phyloP scores from a whole-genome alignment of 1,140 invertebrate species.

The Drosophila kanapiae region DNA sequence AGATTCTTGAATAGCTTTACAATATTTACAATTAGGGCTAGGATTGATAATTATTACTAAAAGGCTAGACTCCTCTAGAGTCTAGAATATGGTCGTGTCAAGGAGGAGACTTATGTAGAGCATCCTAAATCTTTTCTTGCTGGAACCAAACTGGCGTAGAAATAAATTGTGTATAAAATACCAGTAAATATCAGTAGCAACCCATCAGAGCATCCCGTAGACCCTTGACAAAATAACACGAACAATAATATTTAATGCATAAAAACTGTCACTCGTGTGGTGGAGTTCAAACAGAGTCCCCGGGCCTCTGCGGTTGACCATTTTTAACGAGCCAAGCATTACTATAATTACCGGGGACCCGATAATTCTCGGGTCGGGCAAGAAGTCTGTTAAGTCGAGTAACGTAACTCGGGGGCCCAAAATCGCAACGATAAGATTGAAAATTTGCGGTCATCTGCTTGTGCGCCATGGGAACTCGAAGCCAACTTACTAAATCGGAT shows the following conservation, averaged over 20 bases:
- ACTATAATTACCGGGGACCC: constrained; percentile 19
- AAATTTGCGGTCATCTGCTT: constrained; percentile 49
- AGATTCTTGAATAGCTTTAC: not conserved
- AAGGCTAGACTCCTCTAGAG: not conserved
- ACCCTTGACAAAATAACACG: not conserved
- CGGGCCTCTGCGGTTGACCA: constrained; percentile 36
- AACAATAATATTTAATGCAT: not conserved
- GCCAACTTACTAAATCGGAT: constrained; percentile 6
- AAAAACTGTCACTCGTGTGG: constrained; percentile 21
- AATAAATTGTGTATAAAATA: no score
- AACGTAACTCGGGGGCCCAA: constrained; percentile 23
- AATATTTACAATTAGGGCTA: not conserved
- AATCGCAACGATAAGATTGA: constrained; percentile 47
- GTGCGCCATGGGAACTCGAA: constrained; percentile 26
- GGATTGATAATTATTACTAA: not conserved
- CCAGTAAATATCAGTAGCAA: no score
- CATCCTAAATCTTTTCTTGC: no score
- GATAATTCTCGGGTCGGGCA: constrained; percentile 8
- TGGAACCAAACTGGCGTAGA: no score
- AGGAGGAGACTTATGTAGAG: no score
- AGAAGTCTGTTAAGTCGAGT: constrained; percentile 1
- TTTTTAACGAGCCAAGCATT: constrained; percentile 33
- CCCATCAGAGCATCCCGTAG: no score
- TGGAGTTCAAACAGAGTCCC: constrained; percentile 29
- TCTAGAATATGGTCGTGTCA: not conserved